Conservation (phyloP, 2,888 invertebrate species). For the Macaria liturata region DNA sequence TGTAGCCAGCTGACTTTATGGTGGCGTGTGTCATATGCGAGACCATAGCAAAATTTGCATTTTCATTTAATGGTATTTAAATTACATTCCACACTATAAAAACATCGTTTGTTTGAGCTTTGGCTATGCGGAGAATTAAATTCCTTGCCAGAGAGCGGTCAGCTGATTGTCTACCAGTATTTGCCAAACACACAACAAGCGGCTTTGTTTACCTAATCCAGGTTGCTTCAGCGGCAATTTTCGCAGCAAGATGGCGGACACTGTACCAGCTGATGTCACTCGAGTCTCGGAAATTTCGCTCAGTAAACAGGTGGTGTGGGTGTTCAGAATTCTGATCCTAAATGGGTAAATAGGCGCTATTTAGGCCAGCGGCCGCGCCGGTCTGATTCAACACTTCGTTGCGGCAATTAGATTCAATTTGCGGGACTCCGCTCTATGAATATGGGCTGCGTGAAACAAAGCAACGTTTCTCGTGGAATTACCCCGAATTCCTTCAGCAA, state of each 20-base stretch:
- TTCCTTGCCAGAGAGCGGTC: neutral
- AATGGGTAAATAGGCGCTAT: slow-evolving; percentile 78
- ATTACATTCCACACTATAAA: too few relatives aligned
- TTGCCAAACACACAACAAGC: slow-evolving; percentile 13
- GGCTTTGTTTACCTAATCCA: slow-evolving; percentile 32
- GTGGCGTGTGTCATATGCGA: too few relatives aligned
- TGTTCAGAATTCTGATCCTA: slow-evolving; percentile 65
- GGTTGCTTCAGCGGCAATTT: slow-evolving; percentile 33
- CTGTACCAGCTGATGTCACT: slow-evolving; percentile 57
- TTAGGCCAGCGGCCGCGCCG: slow-evolving; percentile 66
- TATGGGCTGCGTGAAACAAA: slow-evolving; percentile 66
- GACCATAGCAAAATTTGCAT: too few relatives aligned
- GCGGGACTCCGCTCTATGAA: slow-evolving; percentile 64
- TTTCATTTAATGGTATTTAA: too few relatives aligned
- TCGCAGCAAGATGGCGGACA: slow-evolving; percentile 40
- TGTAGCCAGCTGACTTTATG: too few relatives aligned
- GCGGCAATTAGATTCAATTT: slow-evolving; percentile 82
- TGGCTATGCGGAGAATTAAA: too few relatives aligned
- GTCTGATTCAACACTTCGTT: slow-evolving; percentile 81
- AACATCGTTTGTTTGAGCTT: too few relatives aligned
- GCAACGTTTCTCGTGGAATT: slow-evolving; percentile 66
- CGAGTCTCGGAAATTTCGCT: slow-evolving; percentile 50
- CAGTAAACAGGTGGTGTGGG: slow-evolving; percentile 75
- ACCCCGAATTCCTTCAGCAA: slow-evolving; percentile 48
- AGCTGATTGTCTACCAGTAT: slow-evolving; percentile 2